A percentile compares a stretch with the other conserved stretches of the same genome.
Conservation (phyloP, 2,113 vertebrate genomes). For the Ammodytes dubius region DNA sequence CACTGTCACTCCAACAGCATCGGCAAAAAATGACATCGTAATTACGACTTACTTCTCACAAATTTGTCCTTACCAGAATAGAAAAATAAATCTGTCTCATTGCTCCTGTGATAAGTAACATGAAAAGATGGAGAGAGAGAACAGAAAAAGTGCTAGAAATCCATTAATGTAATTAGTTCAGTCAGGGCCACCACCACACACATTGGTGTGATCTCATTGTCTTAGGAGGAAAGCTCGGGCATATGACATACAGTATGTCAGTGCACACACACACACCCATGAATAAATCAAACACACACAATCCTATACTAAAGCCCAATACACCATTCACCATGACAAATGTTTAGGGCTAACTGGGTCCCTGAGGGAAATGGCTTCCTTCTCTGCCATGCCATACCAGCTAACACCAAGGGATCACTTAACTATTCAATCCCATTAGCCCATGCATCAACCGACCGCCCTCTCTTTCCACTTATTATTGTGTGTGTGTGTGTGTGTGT, state of each 20-base stretch:
- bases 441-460: conserved; percentile 35
- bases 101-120: conserved; percentile 32
- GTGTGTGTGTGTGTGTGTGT: no score
- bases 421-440: conserved; percentile 60
- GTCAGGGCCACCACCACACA: conserved; percentile 12
- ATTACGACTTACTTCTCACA: neutral
- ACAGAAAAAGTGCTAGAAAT: neutral
- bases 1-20: no score
- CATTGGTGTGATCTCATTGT: conserved; percentile 11
- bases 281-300: conserved; percentile 49
- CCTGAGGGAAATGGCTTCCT: conserved; percentile 35
- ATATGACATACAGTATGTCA: conserved; percentile 28
- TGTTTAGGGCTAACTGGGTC: conserved; percentile 40
- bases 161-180: conserved; percentile 35
- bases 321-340: conserved; percentile 63
- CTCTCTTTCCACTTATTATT: conserved; percentile 14
- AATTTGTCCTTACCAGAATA: neutral
- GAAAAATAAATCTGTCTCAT: neutral
- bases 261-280: conserved; percentile 14
- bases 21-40: no score
- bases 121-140: neutral
- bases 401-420: conserved; percentile 55
- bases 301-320: conserved; percentile 50
- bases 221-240: conserved; percentile 13
- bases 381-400: conserved; percentile 39